Percentiles rank a stretch among this genome's conserved stretches.
Evolutionary conservation across 2,113 vertebrate species (phyloP).

Genomic region (Dasypus novemcinctus): DNA sequence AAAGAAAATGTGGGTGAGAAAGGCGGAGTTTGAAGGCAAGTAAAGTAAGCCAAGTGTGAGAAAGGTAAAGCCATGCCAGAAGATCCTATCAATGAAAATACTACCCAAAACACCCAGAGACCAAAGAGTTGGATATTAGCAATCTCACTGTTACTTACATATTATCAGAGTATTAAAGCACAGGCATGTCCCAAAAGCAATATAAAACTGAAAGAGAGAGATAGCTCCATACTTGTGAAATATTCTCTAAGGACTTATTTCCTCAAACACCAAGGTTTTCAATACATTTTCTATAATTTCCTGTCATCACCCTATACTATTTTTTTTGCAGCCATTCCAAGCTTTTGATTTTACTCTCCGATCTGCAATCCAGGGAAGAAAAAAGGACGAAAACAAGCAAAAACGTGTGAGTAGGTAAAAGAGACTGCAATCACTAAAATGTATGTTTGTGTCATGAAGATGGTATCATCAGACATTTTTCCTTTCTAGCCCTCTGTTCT

Average conservation of each 20-base stretch:
- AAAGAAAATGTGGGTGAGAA: not conserved
- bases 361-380: not conserved
- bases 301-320: not conserved
- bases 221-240: not conserved
- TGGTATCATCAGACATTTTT: accelerated
- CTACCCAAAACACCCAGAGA: not conserved
- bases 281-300: not conserved
- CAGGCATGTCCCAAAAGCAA: not conserved
- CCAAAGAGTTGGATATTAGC: not conserved
- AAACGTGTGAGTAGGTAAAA: not conserved
- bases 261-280: not conserved
- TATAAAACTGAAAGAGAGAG: constrained; percentile 58
- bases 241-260: not conserved
- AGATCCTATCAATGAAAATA: not conserved
- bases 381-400: not conserved
- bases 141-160: constrained; percentile 34
- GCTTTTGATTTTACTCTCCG: constrained; percentile 39
- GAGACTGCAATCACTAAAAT: not conserved
- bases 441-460: accelerated
- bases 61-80: not conserved
- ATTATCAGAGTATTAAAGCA: constrained; percentile 27
- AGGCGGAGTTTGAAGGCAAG: not conserved
- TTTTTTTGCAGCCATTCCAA: constrained; percentile 18
- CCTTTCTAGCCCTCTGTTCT: not conserved
- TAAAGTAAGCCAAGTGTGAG: not conserved